phyloP scores from a whole-genome alignment of 1,140 invertebrate genomes.

The Pseudachorutes palmiensis region DNA sequence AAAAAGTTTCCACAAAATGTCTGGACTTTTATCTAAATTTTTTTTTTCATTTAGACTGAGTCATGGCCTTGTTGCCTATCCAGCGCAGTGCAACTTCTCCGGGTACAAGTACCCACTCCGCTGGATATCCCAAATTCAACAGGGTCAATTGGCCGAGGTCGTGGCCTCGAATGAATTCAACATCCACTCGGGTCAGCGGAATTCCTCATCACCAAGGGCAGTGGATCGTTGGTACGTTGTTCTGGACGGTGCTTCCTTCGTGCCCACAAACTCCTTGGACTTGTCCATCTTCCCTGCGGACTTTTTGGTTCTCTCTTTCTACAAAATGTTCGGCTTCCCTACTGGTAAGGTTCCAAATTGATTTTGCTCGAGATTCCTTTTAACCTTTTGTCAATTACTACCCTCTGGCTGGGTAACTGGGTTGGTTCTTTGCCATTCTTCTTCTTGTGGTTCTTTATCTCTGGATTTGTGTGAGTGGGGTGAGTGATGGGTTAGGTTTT shows the following conservation, averaged over 20 bases:
- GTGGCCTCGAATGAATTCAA: constrained; percentile 22
- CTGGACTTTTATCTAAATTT: no score
- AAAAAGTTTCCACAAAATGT: no score
- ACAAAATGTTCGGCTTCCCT: constrained; percentile 97
- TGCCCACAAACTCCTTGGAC: constrained; percentile 69
- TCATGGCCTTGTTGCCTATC: constrained; percentile 71
- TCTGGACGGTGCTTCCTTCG: constrained; percentile 77
- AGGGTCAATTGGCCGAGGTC: constrained; percentile 47
- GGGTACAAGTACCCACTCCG: constrained; percentile 76
- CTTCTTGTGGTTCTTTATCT: no score
- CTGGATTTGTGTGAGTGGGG: not conserved
- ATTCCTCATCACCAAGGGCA: not conserved
- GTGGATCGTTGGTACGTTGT: constrained; percentile 60
- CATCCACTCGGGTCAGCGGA: constrained; percentile 21
- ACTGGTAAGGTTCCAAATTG: constrained; percentile 50
- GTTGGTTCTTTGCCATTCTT: no score
- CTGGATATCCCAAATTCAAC: constrained; percentile 60
- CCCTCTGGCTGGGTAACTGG: no score
- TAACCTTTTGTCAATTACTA: no score
- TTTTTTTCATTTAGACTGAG: constrained; percentile 18
- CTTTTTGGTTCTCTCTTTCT: constrained; percentile 88
- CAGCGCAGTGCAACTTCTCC: constrained; percentile 91
- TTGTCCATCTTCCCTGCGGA: constrained; percentile 65
- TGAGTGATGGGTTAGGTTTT: not conserved
- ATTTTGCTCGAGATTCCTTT: not conserved